Percentiles rank a stretch among this genome's conserved stretches.
Conservation (phyloP, 37 sponge, comb jelly and placozoan species). For the Spongilla lacustris region DNA sequence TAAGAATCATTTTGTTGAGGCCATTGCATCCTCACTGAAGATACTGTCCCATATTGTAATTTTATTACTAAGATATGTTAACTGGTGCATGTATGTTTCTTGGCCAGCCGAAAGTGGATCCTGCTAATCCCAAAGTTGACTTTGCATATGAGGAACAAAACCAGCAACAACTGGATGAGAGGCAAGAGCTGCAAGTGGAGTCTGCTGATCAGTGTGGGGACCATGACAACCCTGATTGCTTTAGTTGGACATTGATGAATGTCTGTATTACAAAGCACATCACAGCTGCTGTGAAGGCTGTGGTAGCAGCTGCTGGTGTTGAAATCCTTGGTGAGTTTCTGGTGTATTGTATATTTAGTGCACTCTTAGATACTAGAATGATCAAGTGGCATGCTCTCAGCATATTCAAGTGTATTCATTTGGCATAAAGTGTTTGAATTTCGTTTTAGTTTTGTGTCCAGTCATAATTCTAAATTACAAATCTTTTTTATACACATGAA, state of each 20-base stretch:
- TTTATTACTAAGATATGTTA: too few species aligned
- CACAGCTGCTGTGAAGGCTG: constrained; percentile 36
- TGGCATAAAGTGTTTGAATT: too few species aligned
- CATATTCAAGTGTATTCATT: too few species aligned
- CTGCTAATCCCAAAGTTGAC: constrained; percentile 3
- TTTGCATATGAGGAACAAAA: constrained; percentile 18
- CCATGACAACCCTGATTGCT: constrained; percentile 58
- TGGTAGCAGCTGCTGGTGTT: constrained; percentile 72
- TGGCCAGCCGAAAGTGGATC: neutral
- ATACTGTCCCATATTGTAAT: too few species aligned
- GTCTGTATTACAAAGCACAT: constrained; percentile 52
- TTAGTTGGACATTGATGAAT: constrained; percentile 82
- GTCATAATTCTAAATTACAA: too few species aligned
- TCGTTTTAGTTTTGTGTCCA: too few species aligned
- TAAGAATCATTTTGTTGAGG: too few species aligned
- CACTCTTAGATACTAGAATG: too few species aligned
- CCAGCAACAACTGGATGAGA: constrained; percentile 28
- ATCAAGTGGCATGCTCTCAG: too few species aligned
- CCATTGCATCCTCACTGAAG: too few species aligned
- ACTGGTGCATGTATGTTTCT: neutral
- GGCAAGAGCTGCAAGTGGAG: neutral
- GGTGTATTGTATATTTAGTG: constrained; percentile 16
- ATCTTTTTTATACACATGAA: too few species aligned
- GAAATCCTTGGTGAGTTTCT: constrained; percentile 70
- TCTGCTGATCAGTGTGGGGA: neutral